phyloP scores from a whole-genome alignment of 2,113 vertebrate species.

The Muntiacus reevesi region DNA sequence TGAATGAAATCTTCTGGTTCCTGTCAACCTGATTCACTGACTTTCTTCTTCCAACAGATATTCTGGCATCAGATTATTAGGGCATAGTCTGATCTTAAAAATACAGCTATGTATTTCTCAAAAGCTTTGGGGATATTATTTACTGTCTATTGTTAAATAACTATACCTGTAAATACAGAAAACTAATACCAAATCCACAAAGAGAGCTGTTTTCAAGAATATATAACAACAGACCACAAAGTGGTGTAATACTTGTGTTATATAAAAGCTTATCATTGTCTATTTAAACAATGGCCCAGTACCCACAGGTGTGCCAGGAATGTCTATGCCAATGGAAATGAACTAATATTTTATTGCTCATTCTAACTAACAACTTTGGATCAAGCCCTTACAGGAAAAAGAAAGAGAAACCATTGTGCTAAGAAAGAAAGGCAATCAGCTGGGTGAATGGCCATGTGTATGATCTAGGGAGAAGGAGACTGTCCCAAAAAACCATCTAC shows the following conservation, averaged over 20 bases:
- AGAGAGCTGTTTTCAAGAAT: not conserved
- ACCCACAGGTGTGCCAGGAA: not conserved
- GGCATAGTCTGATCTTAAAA: not conserved
- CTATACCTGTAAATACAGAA: not conserved
- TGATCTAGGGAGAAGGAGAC: not conserved
- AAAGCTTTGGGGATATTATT: not conserved
- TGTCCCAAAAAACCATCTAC: not conserved
- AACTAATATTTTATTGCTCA: not conserved
- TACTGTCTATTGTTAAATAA: conserved; percentile 23
- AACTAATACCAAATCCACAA: not conserved
- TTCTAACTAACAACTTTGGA: not conserved
- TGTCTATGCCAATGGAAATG: not conserved
- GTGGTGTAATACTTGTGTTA: not conserved
- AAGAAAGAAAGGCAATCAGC: not conserved
- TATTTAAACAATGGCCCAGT: not conserved
- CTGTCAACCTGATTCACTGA: not conserved
- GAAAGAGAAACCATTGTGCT: not conserved
- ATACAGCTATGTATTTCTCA: not conserved
- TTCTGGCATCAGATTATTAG: not conserved
- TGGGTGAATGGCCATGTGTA: not conserved
- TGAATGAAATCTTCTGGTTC: not conserved
- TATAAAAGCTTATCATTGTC: not conserved
- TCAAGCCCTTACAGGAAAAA: conserved; percentile 15
- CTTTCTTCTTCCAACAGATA: not conserved
- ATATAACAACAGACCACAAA: not conserved